Conservation (phyloP, 2,888 invertebrate species). For the Ferrisia virgata region DNA sequence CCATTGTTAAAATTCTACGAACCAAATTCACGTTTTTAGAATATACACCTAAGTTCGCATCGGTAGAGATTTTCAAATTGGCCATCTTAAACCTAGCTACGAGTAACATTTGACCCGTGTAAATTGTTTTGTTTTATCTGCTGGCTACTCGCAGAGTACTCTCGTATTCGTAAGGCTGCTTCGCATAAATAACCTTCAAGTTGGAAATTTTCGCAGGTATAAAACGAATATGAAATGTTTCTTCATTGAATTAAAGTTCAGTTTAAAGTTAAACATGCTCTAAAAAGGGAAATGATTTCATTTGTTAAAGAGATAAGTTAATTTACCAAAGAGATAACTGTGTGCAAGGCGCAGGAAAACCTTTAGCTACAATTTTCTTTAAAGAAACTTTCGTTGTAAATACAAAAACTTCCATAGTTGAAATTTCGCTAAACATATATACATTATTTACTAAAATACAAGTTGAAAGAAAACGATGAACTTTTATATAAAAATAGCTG, state of each 20-base stretch:
- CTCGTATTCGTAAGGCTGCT: neutral
- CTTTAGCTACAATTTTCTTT: conserved; percentile 8
- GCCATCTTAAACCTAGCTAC: neutral
- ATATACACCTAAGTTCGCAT: neutral
- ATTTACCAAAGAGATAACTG: conserved; percentile 17
- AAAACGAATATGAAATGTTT: neutral
- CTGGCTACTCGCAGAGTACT: neutral
- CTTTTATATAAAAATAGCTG: neutral
- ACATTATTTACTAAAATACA: neutral
- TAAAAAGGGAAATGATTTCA: conserved; percentile 16
- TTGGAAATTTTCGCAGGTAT: neutral
- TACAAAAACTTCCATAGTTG: neutral
- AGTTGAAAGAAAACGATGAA: conserved; percentile 1
- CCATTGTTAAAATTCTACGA: neutral
- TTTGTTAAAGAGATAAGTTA: conserved; percentile 26
- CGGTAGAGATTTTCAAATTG: neutral
- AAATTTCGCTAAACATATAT: neutral
- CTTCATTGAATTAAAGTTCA: conserved; percentile 12
- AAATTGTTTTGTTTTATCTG: neutral
- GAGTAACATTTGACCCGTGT: neutral
- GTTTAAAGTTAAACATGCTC: conserved; percentile 3
- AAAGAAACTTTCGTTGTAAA: conserved; percentile 19
- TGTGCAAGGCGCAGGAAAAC: neutral
- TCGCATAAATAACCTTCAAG: neutral
- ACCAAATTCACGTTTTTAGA: neutral